Conservation (phyloP, 2,888 invertebrate species). For the Sturmia bella region DNA sequence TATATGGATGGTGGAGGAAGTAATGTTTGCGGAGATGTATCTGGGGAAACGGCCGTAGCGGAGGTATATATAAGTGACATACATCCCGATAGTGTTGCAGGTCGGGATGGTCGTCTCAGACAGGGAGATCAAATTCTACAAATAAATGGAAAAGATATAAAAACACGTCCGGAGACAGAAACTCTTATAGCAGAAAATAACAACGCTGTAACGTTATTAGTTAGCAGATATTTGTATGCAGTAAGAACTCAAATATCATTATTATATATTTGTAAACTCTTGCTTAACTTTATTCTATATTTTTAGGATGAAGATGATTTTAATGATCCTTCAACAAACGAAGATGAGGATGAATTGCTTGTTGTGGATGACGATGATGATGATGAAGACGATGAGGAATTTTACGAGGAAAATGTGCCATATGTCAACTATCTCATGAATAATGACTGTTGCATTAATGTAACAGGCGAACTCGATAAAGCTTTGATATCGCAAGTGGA, state of each 20-base stretch:
- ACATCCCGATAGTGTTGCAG: conserved; percentile 84
- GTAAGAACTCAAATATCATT: conserved; percentile 70
- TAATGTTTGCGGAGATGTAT: conserved; percentile 25
- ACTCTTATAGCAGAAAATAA: conserved; percentile 84
- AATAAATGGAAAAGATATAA: conserved; percentile 85
- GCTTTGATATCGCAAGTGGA: conserved; percentile 67
- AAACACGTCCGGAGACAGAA: conserved; percentile 85
- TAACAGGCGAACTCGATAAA: conserved; percentile 76
- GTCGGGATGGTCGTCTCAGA: conserved; percentile 84
- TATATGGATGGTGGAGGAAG: conserved; percentile 66
- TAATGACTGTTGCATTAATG: conserved; percentile 76
- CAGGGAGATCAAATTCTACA: conserved; percentile 86
- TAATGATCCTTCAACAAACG: conserved; percentile 68
- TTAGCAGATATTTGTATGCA: conserved; percentile 84
- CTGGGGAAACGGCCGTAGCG: conserved; percentile 35
- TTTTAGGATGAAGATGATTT: conserved; percentile 73
- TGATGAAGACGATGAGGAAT: conserved; percentile 75
- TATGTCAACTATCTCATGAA: conserved; percentile 77
- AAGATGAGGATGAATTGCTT: conserved; percentile 71
- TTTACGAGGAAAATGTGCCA: conserved; percentile 73
- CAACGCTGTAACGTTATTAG: conserved; percentile 84
- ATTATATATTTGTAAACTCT: not conserved
- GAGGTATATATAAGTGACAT: conserved; percentile 88
- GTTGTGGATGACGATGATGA: conserved; percentile 76
- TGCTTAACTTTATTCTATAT: not conserved